Percentiles rank a stretch among this genome's conserved stretches.
phyloP scores from a whole-genome alignment of 1,140 invertebrate species.

The Calephelis nemesis region DNA sequence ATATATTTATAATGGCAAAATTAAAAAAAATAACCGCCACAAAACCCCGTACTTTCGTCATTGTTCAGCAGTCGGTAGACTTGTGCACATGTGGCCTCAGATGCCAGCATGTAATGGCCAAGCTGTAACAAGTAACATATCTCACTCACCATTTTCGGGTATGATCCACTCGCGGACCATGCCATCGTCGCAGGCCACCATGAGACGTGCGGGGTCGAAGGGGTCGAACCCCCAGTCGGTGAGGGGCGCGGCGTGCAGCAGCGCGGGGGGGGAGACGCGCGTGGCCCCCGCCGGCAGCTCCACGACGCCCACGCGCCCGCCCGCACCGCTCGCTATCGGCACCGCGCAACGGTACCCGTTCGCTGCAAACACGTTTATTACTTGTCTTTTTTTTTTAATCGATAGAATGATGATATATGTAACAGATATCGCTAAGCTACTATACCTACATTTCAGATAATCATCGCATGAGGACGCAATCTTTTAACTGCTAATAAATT shows the following conservation, averaged over 20 bases:
- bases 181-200: slow-evolving; percentile 95
- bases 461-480: too few relatives aligned
- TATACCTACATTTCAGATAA: too few relatives aligned
- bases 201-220: slow-evolving; percentile 88
- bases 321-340: slow-evolving; percentile 91
- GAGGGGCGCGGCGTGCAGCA: slow-evolving; percentile 92
- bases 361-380: slow-evolving; percentile 72
- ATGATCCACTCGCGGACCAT: slow-evolving; percentile 92
- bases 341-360: slow-evolving; percentile 92
- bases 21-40: too few relatives aligned
- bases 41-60: too few relatives aligned
- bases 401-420: too few relatives aligned
- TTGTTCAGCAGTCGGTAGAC: too few relatives aligned
- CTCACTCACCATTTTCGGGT: slow-evolving; percentile 74
- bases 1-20: too few relatives aligned
- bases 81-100: too few relatives aligned
- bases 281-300: slow-evolving; percentile 86
- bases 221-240: slow-evolving; percentile 97
- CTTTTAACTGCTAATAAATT: too few relatives aligned
- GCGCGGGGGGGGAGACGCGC: slow-evolving; percentile 83
- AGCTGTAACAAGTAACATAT: background rate
- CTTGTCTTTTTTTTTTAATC: too few relatives aligned
- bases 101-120: too few relatives aligned
- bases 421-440: too few relatives aligned
- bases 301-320: slow-evolving; percentile 93